Conservation (phyloP, 2,888 invertebrate species). For the Eilema sororculum region DNA sequence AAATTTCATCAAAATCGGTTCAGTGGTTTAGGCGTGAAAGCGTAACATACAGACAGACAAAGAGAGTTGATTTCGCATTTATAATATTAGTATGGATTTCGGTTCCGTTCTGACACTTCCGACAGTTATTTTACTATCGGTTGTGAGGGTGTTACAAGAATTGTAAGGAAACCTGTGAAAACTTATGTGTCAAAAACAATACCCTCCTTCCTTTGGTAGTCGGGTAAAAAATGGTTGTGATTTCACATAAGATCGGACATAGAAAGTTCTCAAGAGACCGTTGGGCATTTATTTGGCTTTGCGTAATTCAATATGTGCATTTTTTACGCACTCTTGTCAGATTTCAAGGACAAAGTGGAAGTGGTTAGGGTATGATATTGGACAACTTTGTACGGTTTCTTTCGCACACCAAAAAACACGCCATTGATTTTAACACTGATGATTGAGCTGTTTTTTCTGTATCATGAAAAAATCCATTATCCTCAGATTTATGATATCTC, state of each 20-base stretch:
- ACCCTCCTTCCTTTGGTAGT: no score
- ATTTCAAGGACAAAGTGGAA: constrained; percentile 68
- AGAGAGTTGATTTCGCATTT: no score
- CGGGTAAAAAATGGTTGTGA: background rate
- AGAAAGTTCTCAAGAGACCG: constrained; percentile 27
- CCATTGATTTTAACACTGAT: background rate
- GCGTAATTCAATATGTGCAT: constrained; percentile 59
- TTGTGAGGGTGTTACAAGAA: no score
- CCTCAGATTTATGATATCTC: background rate
- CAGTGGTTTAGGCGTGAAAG: no score
- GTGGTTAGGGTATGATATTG: constrained; percentile 66
- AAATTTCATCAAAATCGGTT: no score
- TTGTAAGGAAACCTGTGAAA: background rate
- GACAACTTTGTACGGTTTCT: constrained; percentile 63
- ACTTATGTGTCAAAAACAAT: background rate
- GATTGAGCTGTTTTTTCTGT: background rate
- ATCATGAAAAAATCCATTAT: background rate
- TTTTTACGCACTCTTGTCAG: constrained; percentile 53
- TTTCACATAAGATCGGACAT: background rate
- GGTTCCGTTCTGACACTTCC: background rate
- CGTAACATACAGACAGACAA: no score
- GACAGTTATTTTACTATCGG: background rate
- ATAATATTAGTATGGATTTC: no score
- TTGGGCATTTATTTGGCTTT: constrained; percentile 72
- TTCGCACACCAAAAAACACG: constrained; percentile 46